Percentiles rank a stretch among this genome's conserved stretches.
These are phyloP conservation scores for Erythrocercus mccallii DNA, from an alignment of 2,113 vertebrate species.

Conservation along the genomic window DNA sequence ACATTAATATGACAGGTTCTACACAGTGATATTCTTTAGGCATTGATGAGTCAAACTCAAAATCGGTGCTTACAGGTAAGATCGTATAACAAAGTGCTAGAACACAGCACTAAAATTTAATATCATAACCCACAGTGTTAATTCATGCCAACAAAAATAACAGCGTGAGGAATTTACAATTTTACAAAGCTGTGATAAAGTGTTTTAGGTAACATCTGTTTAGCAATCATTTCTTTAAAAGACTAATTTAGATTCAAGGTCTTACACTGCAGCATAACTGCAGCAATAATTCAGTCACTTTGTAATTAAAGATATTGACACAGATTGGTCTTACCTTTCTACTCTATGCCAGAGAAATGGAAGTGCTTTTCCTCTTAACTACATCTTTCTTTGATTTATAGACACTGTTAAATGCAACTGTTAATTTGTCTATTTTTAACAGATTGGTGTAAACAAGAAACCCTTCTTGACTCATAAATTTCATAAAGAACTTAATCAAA, in stretches of 20 bases:
- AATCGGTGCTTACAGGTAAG: constrained; percentile 70
- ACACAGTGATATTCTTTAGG: constrained; percentile 58
- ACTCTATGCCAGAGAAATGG: constrained; percentile 1
- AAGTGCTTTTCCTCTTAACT: constrained; percentile 35
- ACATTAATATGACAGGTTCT: constrained; percentile 50
- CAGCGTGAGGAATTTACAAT: constrained; percentile 73
- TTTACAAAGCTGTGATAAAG: constrained; percentile 67
- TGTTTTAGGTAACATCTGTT: constrained; percentile 74
- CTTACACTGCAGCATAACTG: constrained; percentile 58
- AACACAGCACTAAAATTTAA: constrained; percentile 70
- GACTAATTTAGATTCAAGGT: constrained; percentile 72
- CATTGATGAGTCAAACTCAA: constrained; percentile 67
- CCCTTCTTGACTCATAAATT: background rate
- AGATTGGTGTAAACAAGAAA: constrained; percentile 20
- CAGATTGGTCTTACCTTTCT: constrained; percentile 48
- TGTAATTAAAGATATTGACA: constrained; percentile 74
- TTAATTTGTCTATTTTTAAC: constrained; percentile 38
- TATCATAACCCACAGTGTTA: constrained; percentile 69
- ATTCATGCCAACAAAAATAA: constrained; percentile 75
- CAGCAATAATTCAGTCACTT: constrained; percentile 70
- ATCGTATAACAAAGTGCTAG: constrained; percentile 69
- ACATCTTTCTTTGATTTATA: constrained; percentile 51
- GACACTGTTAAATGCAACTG: constrained; percentile 3
- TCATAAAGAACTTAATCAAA: background rate
- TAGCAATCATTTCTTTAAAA: constrained; percentile 70